A percentile compares a stretch with the other conserved stretches of the same genome.
phyloP scores from a whole-genome alignment of 2,888 invertebrate species.

The Muscina levida region DNA sequence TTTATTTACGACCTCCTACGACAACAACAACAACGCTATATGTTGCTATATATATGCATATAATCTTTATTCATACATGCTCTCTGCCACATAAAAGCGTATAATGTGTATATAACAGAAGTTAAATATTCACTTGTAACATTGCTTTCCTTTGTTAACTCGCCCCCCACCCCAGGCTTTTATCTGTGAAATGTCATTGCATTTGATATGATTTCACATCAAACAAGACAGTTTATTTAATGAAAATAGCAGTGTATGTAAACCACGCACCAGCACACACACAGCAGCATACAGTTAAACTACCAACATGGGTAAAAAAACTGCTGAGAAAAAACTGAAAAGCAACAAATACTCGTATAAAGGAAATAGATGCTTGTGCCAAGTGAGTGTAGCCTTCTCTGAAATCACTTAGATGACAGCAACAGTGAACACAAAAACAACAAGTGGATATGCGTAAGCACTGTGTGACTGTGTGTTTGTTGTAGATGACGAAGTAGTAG shows the following conservation, averaged over 20 bases:
- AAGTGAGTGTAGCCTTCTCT: no score
- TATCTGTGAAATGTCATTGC: conserved; percentile 7
- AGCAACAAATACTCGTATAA: no score
- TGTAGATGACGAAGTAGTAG: neutral
- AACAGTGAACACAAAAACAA: conserved; percentile 1
- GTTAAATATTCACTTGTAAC: neutral
- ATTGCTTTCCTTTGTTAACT: neutral
- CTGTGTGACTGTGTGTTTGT: neutral
- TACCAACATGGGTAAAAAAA: no score
- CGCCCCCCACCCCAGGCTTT: no score
- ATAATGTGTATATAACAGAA: no score
- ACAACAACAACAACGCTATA: neutral
- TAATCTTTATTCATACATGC: neutral
- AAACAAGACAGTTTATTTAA: conserved; percentile 27
- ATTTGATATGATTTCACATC: conserved; percentile 28
- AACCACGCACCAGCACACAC: no score
- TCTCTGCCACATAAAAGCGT: no score
- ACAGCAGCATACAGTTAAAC: neutral
- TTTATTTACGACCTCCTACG: neutral
- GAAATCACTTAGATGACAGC: neutral
- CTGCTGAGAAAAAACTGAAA: no score
- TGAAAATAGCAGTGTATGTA: neutral
- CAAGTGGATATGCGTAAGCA: conserved; percentile 19
- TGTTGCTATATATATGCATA: neutral
- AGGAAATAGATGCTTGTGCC: no score